Evolutionary conservation across 2,888 invertebrate genomes (phyloP).

Genomic region (Scaptomyza cyrtandrae): DNA sequence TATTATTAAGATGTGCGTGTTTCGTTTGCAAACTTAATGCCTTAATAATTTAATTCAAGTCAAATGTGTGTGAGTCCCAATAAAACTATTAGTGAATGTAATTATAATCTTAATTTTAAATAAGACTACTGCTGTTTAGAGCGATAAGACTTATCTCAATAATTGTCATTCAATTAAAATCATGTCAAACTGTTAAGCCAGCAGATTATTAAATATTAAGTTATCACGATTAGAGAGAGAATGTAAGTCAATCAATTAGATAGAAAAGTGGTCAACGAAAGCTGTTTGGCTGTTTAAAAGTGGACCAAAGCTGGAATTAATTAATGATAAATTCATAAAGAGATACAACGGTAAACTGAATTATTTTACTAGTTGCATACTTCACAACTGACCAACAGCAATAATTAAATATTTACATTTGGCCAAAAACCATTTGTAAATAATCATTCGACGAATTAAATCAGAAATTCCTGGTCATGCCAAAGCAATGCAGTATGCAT

Average conservation of each 20-base stretch:
- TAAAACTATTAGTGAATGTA: not conserved
- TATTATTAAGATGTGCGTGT: not conserved
- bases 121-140: not conserved
- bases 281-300: too few relatives aligned
- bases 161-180: not conserved
- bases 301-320: not conserved
- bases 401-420: conserved; percentile 9
- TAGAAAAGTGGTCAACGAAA: conserved; percentile 5
- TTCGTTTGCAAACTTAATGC: not conserved
- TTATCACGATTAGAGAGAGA: not conserved
- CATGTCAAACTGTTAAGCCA: not conserved
- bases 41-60: not conserved
- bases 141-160: not conserved
- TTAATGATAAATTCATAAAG: not conserved
- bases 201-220: not conserved
- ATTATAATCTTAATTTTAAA: not conserved
- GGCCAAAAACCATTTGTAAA: conserved; percentile 10
- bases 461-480: conserved; percentile 3
- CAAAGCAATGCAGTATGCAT: not conserved
- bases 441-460: conserved; percentile 12
- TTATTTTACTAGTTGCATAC: not conserved
- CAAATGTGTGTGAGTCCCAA: not conserved
- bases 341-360: not conserved
- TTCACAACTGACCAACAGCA: not conserved
- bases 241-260: too few relatives aligned